Evolutionary conservation across 2,113 vertebrate species (phyloP), one percentile per base, ranked within the genome.

Genomic region (Anguilla rostrata): DNA sequence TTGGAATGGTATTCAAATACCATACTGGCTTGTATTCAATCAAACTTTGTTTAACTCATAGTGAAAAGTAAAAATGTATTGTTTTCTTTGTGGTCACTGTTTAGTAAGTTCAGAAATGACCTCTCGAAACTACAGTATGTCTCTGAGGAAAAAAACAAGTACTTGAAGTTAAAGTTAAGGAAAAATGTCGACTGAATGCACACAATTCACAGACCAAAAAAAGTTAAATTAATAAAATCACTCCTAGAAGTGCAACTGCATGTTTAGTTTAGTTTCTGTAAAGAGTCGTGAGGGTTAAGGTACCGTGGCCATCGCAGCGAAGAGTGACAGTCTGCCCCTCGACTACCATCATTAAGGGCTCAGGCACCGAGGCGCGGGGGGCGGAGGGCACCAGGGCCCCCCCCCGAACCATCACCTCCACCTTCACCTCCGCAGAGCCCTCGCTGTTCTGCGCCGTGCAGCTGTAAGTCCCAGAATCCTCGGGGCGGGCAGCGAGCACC

Each of bases 381-480:
- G 89, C 92, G 0, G 95, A 94, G 0, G 97, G 97, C 0, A 89
- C 88, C 34, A 3, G 85, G 0, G 92, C 34, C 0, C 93, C 91
- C 0, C 93, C 94, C 89, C 97, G 96, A 83, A 99, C 96, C 0
- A 88, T 87, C 83, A 99, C 94, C 1, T 98, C 97, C 82, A 99
- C 96, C 22, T 75, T 94, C 5, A 95, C 97, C 91, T 98, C 97
- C 0, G 96, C 94, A 0, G 93, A 94, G 78, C 98, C 98, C 80
- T 97, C 91, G 49, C 93, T 93, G 26, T 96, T 99, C 87, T 97
- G 96, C 0, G 97, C 97, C 0, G 94, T 91, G 86, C 98, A 99
- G 39, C 97, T 89, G 0, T 99, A 99, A 0, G 94, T 97, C 78
- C 98, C 98, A 0, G 96, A 92, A 0, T 99, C 98, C 71, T 98